Base-by-base conservation (phyloP, 2,113 vertebrate species). In the Bos taurus region DNA sequence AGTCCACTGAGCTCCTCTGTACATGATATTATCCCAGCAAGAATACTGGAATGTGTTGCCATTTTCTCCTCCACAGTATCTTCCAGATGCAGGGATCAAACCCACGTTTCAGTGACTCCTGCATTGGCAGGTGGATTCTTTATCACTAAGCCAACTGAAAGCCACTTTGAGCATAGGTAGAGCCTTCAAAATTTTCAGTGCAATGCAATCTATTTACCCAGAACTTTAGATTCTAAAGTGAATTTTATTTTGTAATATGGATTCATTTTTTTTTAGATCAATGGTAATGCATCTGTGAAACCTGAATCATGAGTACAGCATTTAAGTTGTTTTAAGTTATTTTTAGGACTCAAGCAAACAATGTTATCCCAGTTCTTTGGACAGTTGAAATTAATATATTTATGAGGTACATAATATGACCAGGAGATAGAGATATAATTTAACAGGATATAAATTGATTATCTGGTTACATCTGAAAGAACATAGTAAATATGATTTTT, bases 281-380 rank as follows among this genome's bases (percentile, higher is more conserved):
- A 1, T 80, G 5, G 3, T 86, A 52, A 96, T 30, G 1, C 26
- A 33, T 36, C 33, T 43, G 46, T 91, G 74, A 86, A 94, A 92
- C 26, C 11, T 90, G 78, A 81, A 43, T 36, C 40, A 91, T 64
- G 16, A 86, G 11, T 46, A 15, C 0, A 81, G 78, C 2, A 11
- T 78, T 94, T 74, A 71, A 82, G 57, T 54, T 83, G 21, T 78
- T 90, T 86, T 46, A 88, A 67, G 7, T 56, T 48, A 86, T 21
- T 92, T 91, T 97, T 89, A 92, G 16, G 17, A 5, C 6, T 14
- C 10, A 36, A 46, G 11, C 23, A 62, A 90, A 10, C 11, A 84
- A 54, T 43, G 43, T 21, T 90, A 1, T 78, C 6, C 26, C 4
- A 62, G 10, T 11, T 88, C 7, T 82, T 94, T 74, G 52, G 12